phyloP scores from a whole-genome alignment of 35 echinoderm and acorn worm species.

The Eucidaris tribuloides region DNA sequence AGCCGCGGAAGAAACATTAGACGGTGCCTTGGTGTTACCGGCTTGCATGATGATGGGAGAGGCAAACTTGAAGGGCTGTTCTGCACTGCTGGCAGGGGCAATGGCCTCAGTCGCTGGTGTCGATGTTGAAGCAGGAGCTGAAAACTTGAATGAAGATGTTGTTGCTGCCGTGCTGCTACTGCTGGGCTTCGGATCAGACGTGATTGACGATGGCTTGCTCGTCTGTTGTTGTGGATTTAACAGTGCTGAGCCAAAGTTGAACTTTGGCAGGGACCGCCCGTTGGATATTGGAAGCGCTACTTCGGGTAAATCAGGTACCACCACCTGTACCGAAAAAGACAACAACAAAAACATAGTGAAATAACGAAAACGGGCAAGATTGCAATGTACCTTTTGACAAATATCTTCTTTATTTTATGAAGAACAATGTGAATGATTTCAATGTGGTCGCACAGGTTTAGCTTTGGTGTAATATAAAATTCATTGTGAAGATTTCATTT shows the following conservation, averaged over 20 bases:
- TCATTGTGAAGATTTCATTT: too few species aligned
- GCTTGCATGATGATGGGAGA: constrained; percentile 45
- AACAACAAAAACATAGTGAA: too few species aligned
- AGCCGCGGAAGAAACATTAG: constrained; percentile 14
- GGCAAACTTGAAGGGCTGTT: constrained; percentile 38
- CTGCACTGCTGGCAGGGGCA: not conserved
- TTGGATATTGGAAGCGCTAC: constrained; percentile 51
- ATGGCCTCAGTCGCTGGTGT: too few species aligned
- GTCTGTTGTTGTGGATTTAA: constrained; percentile 19
- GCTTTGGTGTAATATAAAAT: too few species aligned
- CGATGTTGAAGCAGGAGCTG: not conserved
- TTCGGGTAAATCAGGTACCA: constrained; percentile 69
- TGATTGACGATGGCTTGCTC: not conserved
- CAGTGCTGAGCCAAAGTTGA: constrained; percentile 51
- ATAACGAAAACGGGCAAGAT: not conserved
- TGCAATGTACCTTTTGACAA: not conserved
- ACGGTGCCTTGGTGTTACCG: not conserved
- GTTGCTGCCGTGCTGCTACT: not conserved
- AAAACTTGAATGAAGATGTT: constrained; percentile 4
- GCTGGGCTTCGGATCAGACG: not conserved
- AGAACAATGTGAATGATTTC: too few species aligned
- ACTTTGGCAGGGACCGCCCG: constrained; percentile 46
- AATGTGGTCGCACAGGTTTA: too few species aligned
- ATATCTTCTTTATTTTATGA: not conserved
- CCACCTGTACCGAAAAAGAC: constrained; percentile 65